A percentile compares a stretch with the other conserved stretches of the same genome.
phyloP scores from a whole-genome alignment of 2,888 invertebrate species.

The Carterocephalus palaemon region DNA sequence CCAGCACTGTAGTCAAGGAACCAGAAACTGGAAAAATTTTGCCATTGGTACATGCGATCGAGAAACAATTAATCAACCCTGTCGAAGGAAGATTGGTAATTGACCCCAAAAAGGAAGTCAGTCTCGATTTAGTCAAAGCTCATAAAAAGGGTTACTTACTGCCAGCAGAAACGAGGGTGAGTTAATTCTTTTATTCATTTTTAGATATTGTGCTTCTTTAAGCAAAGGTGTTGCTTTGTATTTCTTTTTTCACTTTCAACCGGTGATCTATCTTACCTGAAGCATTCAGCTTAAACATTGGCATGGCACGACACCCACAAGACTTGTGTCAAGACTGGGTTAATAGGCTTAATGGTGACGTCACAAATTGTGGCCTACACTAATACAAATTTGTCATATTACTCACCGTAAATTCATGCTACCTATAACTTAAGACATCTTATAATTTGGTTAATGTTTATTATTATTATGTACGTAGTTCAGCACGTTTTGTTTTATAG shows the following conservation, averaged over 20 bases:
- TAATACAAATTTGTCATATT: constrained; percentile 21
- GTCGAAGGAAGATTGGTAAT: constrained; percentile 84
- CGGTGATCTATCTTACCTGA: constrained; percentile 62
- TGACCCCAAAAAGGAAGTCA: constrained; percentile 76
- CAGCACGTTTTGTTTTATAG: constrained; percentile 31
- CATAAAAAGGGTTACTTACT: constrained; percentile 91
- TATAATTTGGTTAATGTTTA: constrained; percentile 22
- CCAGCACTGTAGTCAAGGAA: constrained; percentile 91
- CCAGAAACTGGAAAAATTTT: constrained; percentile 86
- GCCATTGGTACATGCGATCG: constrained; percentile 87
- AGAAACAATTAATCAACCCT: constrained; percentile 85
- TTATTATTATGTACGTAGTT: constrained; percentile 23
- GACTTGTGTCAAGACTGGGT: constrained; percentile 56
- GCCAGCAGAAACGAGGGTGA: constrained; percentile 96
- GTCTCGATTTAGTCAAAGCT: constrained; percentile 90
- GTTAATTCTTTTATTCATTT: constrained; percentile 52
- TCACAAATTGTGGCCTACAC: constrained; percentile 55
- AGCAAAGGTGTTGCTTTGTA: constrained; percentile 74
- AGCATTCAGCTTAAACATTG: constrained; percentile 74
- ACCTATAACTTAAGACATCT: constrained; percentile 34
- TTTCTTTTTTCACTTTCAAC: constrained; percentile 67
- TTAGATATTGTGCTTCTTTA: constrained; percentile 59
- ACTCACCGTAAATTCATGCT: constrained; percentile 34
- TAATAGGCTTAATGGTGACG: constrained; percentile 47
- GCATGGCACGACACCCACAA: constrained; percentile 74